Base-by-base conservation (phyloP, 1,140 invertebrate species). In the Bombus pyrosoma region DNA sequence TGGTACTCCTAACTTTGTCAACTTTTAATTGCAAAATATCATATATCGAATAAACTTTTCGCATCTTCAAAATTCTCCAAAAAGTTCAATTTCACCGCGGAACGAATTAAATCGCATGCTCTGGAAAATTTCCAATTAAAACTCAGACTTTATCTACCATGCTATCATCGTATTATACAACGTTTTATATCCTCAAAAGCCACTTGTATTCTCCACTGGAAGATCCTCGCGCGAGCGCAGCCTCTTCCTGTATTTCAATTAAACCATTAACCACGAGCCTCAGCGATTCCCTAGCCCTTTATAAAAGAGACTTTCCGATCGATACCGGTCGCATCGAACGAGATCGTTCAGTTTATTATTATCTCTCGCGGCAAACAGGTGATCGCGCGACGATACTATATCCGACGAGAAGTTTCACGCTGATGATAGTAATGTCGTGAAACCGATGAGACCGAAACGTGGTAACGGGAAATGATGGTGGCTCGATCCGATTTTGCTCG, bases 381-480 rank as follows among this genome's bases (percentile, higher is more conserved):
- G 87, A 88, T 84, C 79, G 73, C 59, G 62, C 77, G 69, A 73
- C 79, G 79, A 85, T 89, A 59, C 76, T 74, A 41, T 81, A 82
- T 81, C 34, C 9, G 41, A 22, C 6, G n/a, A 64, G 47, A 85
- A 83, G 84, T 74, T 81, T 43, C 74, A 62, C 57, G 80, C 32
- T 88, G 86, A 90, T 90, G 89, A 90, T 89, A 90, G 87, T 90
- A 80, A 87, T 90, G 83, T 71, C 75, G 6, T 66, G 79, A 18
- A 74, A 81, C 53, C 77, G 78, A 59, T 22, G 71, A 28, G 64
- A 80, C 80, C 41, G 47, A 88, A 74, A 74, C 39, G 66, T 59
- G 83, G 82, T 72, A 83, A 87, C 76, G 81, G 85, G 86, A 90
- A 87, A 87, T 87, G 76, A 90, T 79, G 83, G 77, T 66, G 69